Percentiles rank a stretch among this genome's conserved stretches.
These are phyloP conservation scores for Siphonodentalium dalli DNA, from an alignment of 2,888 invertebrate genomes.

Conservation along the genomic window DNA sequence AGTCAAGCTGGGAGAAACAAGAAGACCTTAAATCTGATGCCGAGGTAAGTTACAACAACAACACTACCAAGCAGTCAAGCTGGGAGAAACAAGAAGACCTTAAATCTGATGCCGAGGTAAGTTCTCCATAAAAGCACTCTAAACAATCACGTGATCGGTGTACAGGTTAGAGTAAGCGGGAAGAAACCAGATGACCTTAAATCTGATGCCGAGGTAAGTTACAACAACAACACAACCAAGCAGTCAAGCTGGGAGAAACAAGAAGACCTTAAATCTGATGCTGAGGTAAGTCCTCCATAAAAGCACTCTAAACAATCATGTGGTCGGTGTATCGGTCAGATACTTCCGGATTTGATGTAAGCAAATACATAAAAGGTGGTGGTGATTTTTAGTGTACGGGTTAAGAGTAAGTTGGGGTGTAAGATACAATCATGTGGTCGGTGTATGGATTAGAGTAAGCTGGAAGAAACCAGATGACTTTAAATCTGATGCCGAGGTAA, in stretches of 20 bases:
- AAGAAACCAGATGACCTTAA: constrained; percentile 98
- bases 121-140: too few relatives aligned
- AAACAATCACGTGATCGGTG: too few relatives aligned
- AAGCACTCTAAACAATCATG: too few relatives aligned
- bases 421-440: too few relatives aligned
- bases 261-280: constrained; percentile 88
- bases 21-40: constrained; percentile 95
- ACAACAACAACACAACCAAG: constrained; percentile 88
- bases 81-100: constrained; percentile 99
- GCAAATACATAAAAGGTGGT: too few relatives aligned
- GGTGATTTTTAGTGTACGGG: too few relatives aligned
- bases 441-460: too few relatives aligned
- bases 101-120: constrained; percentile 86
- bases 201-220: constrained; percentile 94
- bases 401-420: too few relatives aligned
- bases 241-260: constrained; percentile 99
- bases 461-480: constrained; percentile 99
- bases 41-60: constrained; percentile 93
- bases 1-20: constrained; percentile 96
- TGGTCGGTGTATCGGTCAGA: too few relatives aligned
- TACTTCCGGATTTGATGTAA: too few relatives aligned
- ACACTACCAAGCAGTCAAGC: constrained; percentile 88
- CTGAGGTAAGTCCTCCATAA: constrained; percentile 81
- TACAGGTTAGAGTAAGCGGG: too few relatives aligned
- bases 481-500: constrained; percentile 86